phyloP scores from a whole-genome alignment of 1,140 invertebrate species.

The Drosophila nebulosa region DNA sequence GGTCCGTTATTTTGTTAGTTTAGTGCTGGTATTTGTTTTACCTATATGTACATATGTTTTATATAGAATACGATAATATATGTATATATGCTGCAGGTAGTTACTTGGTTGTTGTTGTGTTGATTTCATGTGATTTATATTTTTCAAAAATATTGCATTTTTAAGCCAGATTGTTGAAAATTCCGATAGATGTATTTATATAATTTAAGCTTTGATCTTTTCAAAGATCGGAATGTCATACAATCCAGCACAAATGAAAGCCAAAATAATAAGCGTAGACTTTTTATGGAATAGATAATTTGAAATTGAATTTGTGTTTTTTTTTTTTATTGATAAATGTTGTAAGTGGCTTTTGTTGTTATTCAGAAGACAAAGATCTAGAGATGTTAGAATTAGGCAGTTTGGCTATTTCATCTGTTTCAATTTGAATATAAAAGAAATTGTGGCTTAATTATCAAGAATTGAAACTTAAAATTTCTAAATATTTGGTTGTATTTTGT shows the following conservation, averaged over 20 bases:
- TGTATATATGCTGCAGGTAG: conserved; percentile 61
- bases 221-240: not conserved
- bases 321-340: not conserved
- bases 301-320: conserved; percentile 29
- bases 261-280: conserved; percentile 33
- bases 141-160: conserved; percentile 11
- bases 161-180: not conserved
- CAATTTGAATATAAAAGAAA: not conserved
- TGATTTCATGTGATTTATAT: conserved; percentile 3
- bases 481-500: not conserved
- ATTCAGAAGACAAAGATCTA: not conserved
- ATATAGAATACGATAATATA: conserved; percentile 42
- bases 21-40: conserved; percentile 43
- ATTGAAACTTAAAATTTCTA: not conserved
- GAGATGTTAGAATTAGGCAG: not conserved
- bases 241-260: not conserved
- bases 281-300: conserved; percentile 29
- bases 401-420: not conserved
- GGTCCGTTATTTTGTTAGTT: conserved; percentile 51
- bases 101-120: conserved; percentile 60
- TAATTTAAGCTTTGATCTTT: not conserved
- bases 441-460: not conserved
- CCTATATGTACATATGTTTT: conserved; percentile 47
- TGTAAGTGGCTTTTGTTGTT: not conserved
- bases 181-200: conserved; percentile 6